Evolutionary conservation across 64 coral and sea anemone species (phyloP).

Genomic region (Montipora efflorescens): DNA sequence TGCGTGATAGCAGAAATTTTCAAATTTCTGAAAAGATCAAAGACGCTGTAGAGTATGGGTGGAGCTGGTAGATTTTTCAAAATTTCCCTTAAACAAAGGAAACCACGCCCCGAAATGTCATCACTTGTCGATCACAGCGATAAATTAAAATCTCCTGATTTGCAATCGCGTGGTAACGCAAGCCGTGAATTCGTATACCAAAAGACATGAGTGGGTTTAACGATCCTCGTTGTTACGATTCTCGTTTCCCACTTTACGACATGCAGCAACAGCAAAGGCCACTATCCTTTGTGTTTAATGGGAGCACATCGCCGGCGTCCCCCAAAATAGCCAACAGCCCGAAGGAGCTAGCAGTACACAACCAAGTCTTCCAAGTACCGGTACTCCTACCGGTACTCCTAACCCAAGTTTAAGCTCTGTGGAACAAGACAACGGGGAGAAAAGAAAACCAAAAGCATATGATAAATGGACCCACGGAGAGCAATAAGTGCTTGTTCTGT

Average conservation of each 20-base stretch:
- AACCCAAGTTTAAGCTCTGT: neutral
- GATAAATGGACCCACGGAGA: slow-evolving; percentile 23
- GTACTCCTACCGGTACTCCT: neutral
- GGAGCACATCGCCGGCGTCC: neutral
- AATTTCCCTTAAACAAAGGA: slow-evolving; percentile 10
- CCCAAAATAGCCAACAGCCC: neutral
- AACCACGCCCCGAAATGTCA: neutral
- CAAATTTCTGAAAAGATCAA: slow-evolving; percentile 20
- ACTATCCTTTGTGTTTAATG: neutral
- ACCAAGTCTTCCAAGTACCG: neutral
- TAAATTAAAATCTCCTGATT: neutral
- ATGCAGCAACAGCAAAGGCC: neutral
- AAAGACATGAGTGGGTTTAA: slow-evolving; percentile 8
- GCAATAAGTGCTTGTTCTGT: neutral
- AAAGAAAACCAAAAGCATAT: slow-evolving; percentile 13
- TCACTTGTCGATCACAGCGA: neutral
- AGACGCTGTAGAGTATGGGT: neutral
- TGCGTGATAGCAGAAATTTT: slow-evolving; percentile 3
- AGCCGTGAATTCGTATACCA: neutral
- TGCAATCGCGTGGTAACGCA: no score
- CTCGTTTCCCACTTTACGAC: neutral
- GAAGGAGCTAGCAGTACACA: slow-evolving; percentile 1
- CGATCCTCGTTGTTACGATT: slow-evolving; percentile 5
- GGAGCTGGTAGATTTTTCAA: neutral
- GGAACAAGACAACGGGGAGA: neutral